Conservation (phyloP, 1,140 invertebrate species). For the Octopus sinensis region DNA sequence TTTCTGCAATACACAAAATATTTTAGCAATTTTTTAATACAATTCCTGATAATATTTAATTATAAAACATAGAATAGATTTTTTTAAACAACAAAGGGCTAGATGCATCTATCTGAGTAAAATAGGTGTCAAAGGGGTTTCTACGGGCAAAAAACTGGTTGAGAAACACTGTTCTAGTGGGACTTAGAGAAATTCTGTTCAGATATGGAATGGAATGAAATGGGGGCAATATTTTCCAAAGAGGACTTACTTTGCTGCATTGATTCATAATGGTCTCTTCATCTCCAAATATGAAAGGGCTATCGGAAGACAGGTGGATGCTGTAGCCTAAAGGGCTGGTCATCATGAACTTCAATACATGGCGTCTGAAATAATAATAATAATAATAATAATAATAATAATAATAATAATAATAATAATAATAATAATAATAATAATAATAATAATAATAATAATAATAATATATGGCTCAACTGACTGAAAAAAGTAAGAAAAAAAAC, state of each 20-base stretch:
- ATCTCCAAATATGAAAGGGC: slow-evolving; percentile 55
- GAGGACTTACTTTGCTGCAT: slow-evolving; percentile 50
- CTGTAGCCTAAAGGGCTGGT: slow-evolving; percentile 52
- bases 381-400: background rate
- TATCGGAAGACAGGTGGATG: slow-evolving; percentile 53
- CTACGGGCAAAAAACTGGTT: too few species aligned
- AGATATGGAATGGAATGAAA: too few species aligned
- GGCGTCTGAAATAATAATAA: slow-evolving; percentile 42
- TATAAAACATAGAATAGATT: too few species aligned
- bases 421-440: slow-evolving; percentile 19
- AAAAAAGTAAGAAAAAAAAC: background rate
- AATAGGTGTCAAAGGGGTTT: too few species aligned
- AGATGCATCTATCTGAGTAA: too few species aligned
- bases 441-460: background rate
- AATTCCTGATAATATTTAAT: too few species aligned
- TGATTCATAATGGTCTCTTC: slow-evolving; percentile 56
- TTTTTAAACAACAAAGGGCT: too few species aligned
- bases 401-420: slow-evolving; percentile 12
- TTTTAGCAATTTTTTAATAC: too few species aligned
- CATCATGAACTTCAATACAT: slow-evolving; percentile 54
- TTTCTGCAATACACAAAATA: too few species aligned
- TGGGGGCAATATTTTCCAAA: too few species aligned
- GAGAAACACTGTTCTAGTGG: too few species aligned
- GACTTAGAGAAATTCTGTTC: too few species aligned
- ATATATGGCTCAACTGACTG: background rate